A percentile compares a stretch with the other conserved stretches of the same genome.
Evolutionary conservation across 2,113 vertebrate species (phyloP).

Genomic region (Hypomesus transpacificus): DNA sequence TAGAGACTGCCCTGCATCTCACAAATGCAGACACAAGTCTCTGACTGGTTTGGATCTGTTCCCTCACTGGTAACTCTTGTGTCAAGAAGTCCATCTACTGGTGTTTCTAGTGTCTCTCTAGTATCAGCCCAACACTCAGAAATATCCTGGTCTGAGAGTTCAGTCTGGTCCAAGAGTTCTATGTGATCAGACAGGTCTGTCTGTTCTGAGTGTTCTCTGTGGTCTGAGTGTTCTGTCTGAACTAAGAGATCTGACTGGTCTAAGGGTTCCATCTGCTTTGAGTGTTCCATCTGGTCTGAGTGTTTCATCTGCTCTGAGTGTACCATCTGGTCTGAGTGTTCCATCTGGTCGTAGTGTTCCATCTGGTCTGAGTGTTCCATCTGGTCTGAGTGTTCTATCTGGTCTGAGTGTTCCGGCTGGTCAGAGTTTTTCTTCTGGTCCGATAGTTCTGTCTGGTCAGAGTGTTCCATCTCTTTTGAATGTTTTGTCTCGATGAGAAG

Average conservation of each 20-base stretch:
- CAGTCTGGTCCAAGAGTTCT: slow-evolving; percentile 31
- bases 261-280: slow-evolving; percentile 30
- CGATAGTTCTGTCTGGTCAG: slow-evolving; percentile 17
- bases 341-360: slow-evolving; percentile 33
- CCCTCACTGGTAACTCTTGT: background rate
- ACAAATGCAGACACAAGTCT: background rate
- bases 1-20: background rate
- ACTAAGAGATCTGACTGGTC: slow-evolving; percentile 30
- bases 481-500: slow-evolving; percentile 25
- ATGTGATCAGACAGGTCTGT: slow-evolving; percentile 14
- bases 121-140: background rate
- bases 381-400: slow-evolving; percentile 30
- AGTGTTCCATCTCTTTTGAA: slow-evolving; percentile 31
- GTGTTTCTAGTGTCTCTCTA: background rate
- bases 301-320: slow-evolving; percentile 32
- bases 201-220: slow-evolving; percentile 10
- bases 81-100: background rate
- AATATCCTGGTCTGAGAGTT: slow-evolving; percentile 13
- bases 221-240: slow-evolving; percentile 14
- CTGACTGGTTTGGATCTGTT: background rate
- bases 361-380: slow-evolving; percentile 6
- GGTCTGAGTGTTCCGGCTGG: slow-evolving; percentile 29
- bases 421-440: slow-evolving; percentile 26
- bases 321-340: slow-evolving; percentile 18
- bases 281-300: slow-evolving; percentile 32